Conservation (phyloP, 1,140 invertebrate species). For the Meloidogyne chitwoodi region DNA sequence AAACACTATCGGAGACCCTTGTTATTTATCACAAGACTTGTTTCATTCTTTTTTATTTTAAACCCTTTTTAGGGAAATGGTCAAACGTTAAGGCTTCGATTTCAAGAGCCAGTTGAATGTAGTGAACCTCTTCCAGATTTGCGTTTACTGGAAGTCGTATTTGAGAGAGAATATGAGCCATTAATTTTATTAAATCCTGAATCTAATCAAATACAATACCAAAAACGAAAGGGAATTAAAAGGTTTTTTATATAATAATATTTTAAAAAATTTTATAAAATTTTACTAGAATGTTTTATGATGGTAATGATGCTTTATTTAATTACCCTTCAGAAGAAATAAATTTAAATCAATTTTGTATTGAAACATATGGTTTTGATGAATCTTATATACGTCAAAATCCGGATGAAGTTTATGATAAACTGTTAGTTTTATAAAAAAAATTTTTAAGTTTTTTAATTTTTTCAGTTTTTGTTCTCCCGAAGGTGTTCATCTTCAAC, state of each 20-base stretch:
- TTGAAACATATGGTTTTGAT: constrained; percentile 26
- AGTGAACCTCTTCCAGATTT: neutral
- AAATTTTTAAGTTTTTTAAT: neutral
- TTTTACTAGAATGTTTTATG: constrained; percentile 9
- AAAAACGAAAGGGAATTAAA: neutral
- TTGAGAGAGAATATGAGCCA: constrained; percentile 4
- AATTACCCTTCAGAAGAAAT: neutral
- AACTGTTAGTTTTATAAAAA: neutral
- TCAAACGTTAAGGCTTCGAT: neutral
- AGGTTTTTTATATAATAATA: neutral
- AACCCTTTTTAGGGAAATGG: neutral
- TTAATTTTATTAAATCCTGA: neutral
- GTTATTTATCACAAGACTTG: too few species aligned
- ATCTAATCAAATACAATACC: neutral
- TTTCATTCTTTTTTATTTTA: too few species aligned
- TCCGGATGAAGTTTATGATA: constrained; percentile 22
- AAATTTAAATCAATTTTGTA: constrained; percentile 21
- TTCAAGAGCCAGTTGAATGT: neutral
- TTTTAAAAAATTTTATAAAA: neutral
- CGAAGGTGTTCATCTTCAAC: constrained; percentile 30
- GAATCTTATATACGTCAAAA: constrained; percentile 21
- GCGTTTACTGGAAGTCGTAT: neutral
- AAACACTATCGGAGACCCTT: too few species aligned
- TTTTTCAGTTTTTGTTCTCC: constrained; percentile 19
- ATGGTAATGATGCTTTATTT: neutral